phyloP scores from a whole-genome alignment of 2,888 invertebrate genomes.

The Coelinius sp. region DNA sequence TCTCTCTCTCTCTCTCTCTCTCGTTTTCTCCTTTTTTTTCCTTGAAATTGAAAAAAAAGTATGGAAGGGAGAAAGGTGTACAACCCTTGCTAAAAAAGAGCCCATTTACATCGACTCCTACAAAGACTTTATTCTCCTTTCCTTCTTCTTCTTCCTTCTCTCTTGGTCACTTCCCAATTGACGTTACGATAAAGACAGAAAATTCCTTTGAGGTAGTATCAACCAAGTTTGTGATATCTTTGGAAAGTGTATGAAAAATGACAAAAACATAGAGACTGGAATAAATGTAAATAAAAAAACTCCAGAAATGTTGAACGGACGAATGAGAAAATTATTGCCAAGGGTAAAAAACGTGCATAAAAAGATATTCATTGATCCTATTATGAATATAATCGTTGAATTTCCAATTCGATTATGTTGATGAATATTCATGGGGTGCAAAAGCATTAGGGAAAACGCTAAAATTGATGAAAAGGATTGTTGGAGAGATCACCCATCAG shows the following conservation, averaged over 20 bases:
- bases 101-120: conserved; percentile 52
- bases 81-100: conserved; percentile 50
- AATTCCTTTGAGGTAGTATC: conserved; percentile 59
- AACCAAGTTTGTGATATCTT: conserved; percentile 37
- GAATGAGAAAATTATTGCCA: background rate
- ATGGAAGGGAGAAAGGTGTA: conserved; percentile 33
- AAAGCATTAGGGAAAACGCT: background rate
- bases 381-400: background rate
- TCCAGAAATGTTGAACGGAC: background rate
- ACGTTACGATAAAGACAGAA: conserved; percentile 46
- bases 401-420: background rate
- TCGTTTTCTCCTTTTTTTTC: background rate
- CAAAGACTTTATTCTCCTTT: conserved; percentile 44
- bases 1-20: background rate
- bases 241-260: conserved; percentile 5
- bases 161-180: conserved; percentile 41
- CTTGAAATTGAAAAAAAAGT: conserved; percentile 1
- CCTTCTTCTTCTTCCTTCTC: conserved; percentile 31
- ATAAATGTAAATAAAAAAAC: background rate
- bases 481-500: too few species aligned
- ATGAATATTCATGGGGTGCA: background rate
- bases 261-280: background rate
- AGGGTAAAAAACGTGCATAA: background rate
- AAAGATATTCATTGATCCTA: background rate
- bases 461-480: background rate